Conservation (phyloP, 2,888 invertebrate genomes). For the Ectropis crepuscularia region DNA sequence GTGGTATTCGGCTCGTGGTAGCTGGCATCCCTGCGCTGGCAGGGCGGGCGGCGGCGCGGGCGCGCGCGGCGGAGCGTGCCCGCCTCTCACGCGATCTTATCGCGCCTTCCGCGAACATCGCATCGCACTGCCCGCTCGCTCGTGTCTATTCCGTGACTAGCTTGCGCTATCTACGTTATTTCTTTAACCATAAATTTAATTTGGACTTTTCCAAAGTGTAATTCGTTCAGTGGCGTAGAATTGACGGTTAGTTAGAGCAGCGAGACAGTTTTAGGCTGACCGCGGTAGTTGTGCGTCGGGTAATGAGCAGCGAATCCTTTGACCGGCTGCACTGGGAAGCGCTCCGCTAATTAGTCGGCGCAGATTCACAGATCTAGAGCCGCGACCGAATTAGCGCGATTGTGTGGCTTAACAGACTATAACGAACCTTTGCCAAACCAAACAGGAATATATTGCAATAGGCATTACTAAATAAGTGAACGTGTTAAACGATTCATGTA, state of each 20-base stretch:
- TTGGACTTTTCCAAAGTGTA: conserved; percentile 53
- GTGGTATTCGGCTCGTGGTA: conserved; percentile 16
- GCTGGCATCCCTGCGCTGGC: conserved; percentile 51
- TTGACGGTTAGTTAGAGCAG: conserved; percentile 61
- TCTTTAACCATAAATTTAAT: conserved; percentile 66
- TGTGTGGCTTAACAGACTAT: conserved; percentile 66
- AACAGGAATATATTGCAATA: conserved; percentile 46
- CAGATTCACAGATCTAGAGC: conserved; percentile 77
- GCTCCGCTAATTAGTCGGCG: conserved; percentile 79
- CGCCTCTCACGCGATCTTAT: conserved; percentile 81
- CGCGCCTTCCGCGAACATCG: conserved; percentile 82
- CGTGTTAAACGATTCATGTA: conserved; percentile 24
- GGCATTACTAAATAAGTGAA: conserved; percentile 19
- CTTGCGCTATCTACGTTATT: conserved; percentile 64
- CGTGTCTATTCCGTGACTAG: conserved; percentile 75
- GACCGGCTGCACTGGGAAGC: conserved; percentile 74
- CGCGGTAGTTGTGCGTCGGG: conserved; percentile 51
- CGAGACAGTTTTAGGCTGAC: conserved; percentile 64
- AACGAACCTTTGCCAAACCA: conserved; percentile 51
- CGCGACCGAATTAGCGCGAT: conserved; percentile 77
- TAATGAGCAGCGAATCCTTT: conserved; percentile 82
- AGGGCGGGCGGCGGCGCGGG: conserved; percentile 51
- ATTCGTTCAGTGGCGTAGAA: conserved; percentile 49
- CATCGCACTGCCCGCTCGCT: conserved; percentile 74
- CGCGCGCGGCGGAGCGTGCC: conserved; percentile 60